phyloP scores from a whole-genome alignment of 2,888 invertebrate species.

The Caenorhabditis auriculariae region DNA sequence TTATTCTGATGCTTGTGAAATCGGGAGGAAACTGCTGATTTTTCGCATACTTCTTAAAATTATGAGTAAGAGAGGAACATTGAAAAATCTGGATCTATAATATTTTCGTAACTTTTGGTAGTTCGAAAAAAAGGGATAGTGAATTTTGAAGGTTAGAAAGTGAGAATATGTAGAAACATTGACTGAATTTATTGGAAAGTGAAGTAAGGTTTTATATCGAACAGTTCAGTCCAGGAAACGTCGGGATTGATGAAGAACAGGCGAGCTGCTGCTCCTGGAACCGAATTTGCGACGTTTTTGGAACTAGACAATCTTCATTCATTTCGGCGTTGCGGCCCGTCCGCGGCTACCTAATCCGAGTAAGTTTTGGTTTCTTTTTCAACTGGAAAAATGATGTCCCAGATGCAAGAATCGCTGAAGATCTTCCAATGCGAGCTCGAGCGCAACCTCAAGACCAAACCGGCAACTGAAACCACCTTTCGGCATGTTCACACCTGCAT shows the following conservation, averaged over 20 bases:
- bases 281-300: conserved; percentile 41
- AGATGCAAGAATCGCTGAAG: conserved; percentile 31
- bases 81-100: too few relatives aligned
- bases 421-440: conserved; percentile 37
- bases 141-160: too few relatives aligned
- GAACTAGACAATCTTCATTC: conserved; percentile 41
- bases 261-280: conserved; percentile 26
- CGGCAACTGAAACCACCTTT: conserved; percentile 12
- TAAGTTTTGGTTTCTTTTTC: conserved; percentile 1
- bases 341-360: conserved; percentile 27
- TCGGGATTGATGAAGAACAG: conserved; percentile 10
- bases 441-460: conserved; percentile 18
- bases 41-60: too few relatives aligned
- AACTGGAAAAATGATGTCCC: neutral
- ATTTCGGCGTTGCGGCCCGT: conserved; percentile 36
- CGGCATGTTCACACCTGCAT: conserved; percentile 19
- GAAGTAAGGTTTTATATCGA: too few relatives aligned
- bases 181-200: too few relatives aligned
- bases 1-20: too few relatives aligned
- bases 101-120: too few relatives aligned
- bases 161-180: too few relatives aligned
- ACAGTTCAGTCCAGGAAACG: too few relatives aligned
- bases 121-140: too few relatives aligned
- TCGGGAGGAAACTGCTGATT: too few relatives aligned
- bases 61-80: too few relatives aligned